These are phyloP conservation scores for Mico argentatus DNA, from an alignment of 2,797 vertebrate genomes.

Conservation along the genomic window DNA sequence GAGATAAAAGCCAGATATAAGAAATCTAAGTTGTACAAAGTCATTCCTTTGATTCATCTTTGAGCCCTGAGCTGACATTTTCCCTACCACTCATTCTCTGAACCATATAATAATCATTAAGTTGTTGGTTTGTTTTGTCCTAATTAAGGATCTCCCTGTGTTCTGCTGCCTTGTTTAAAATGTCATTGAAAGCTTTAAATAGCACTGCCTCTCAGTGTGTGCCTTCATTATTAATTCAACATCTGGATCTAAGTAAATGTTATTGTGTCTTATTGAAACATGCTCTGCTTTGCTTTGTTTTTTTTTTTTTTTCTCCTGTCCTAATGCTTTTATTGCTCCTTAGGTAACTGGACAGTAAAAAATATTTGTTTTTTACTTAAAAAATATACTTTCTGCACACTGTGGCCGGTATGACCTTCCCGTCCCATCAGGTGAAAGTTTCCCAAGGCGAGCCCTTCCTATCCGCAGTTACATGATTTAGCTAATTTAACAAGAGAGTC, in stretches of 20 bases:
- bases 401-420: constrained; percentile 57
- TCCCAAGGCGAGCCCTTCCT: constrained; percentile 71
- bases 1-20: constrained; percentile 33
- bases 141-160: background rate
- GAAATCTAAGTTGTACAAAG: background rate
- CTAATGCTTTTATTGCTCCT: constrained; percentile 87
- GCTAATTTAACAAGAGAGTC: constrained; percentile 76
- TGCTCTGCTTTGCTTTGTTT: no score
- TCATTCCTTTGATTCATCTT: background rate
- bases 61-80: background rate
- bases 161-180: background rate
- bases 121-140: background rate
- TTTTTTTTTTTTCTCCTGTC: constrained; percentile 47
- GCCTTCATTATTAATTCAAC: background rate
- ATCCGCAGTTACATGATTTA: constrained; percentile 65
- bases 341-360: constrained; percentile 84
- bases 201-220: background rate
- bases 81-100: background rate
- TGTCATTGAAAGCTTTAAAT: background rate
- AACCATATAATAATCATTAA: background rate
- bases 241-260: background rate
- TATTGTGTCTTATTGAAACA: background rate
- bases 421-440: constrained; percentile 64
- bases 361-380: constrained; percentile 78
- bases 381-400: constrained; percentile 77